Percentiles rank a stretch among this genome's conserved stretches.
phyloP scores from a whole-genome alignment of 1,140 invertebrate genomes.

The Sycophaga agraensis region DNA sequence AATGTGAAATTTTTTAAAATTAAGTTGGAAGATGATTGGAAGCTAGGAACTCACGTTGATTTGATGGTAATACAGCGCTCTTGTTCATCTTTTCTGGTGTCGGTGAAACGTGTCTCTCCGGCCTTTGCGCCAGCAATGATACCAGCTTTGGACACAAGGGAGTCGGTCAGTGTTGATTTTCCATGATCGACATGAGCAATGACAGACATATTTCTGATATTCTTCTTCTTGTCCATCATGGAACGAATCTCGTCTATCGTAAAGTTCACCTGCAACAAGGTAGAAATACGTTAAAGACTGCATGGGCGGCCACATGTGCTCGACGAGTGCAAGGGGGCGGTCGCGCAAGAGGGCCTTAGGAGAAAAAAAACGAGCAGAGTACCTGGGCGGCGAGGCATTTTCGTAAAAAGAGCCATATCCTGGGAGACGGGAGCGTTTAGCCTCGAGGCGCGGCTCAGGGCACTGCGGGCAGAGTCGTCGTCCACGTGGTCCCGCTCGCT shows the following conservation, averaged over 20 bases:
- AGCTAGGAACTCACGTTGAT: conserved; percentile 86
- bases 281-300: too few relatives aligned
- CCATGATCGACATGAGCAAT: conserved; percentile 99
- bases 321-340: too few relatives aligned
- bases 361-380: not conserved
- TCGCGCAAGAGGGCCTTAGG: too few relatives aligned
- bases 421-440: too few relatives aligned
- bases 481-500: too few relatives aligned
- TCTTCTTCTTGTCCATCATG: conserved; percentile 99
- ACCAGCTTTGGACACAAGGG: conserved; percentile 98
- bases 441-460: too few relatives aligned
- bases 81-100: conserved; percentile 99
- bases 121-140: conserved; percentile 98
- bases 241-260: conserved; percentile 99
- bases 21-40: not conserved
- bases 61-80: conserved; percentile 99
- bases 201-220: conserved; percentile 99
- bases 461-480: too few relatives aligned
- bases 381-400: too few relatives aligned
- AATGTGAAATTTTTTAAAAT: not conserved
- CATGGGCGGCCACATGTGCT: too few relatives aligned
- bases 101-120: conserved; percentile 98
- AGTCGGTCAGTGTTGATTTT: conserved; percentile 99
- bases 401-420: too few relatives aligned
- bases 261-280: conserved; percentile 91